A percentile compares a stretch with the other conserved stretches of the same genome.
Evolutionary conservation across 2,113 vertebrate genomes (phyloP).

Genomic region (Thinocorus orbignyianus): DNA sequence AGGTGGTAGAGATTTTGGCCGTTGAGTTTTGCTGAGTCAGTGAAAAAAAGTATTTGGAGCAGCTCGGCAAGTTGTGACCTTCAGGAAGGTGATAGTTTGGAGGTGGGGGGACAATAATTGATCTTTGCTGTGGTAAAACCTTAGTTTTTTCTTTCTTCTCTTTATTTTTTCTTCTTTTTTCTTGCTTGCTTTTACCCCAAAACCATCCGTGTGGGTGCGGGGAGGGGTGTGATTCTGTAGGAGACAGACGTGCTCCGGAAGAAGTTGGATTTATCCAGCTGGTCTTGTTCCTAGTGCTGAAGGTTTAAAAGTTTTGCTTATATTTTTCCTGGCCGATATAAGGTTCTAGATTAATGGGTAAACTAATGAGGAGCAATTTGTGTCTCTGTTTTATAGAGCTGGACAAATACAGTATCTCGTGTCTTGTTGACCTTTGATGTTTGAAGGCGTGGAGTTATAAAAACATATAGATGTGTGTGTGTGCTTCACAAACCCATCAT

Average conservation of each 20-base stretch:
- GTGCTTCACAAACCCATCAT: conserved; percentile 38
- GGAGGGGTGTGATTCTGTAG: neutral
- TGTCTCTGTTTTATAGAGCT: neutral
- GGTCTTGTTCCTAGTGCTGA: neutral
- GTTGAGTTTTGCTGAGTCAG: neutral
- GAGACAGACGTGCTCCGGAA: neutral
- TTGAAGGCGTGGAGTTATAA: neutral
- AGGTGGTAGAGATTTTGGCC: neutral
- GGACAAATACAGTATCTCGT: neutral
- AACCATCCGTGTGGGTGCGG: neutral
- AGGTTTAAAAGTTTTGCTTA: neutral
- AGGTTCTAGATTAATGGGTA: neutral
- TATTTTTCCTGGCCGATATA: neutral
- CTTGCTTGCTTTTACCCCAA: neutral
- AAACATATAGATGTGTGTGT: neutral
- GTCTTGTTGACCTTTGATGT: neutral
- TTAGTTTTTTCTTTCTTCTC: neutral
- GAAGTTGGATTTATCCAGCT: neutral
- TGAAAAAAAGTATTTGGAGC: neutral
- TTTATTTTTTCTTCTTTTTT: too few relatives aligned
- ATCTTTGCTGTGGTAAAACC: neutral
- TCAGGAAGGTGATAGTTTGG: neutral
- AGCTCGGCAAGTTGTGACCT: neutral
- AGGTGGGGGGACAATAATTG: neutral
- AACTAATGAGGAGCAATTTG: neutral